Base-by-base conservation (phyloP, 2,888 invertebrate species). In the Nesidiocoris tenuis region DNA sequence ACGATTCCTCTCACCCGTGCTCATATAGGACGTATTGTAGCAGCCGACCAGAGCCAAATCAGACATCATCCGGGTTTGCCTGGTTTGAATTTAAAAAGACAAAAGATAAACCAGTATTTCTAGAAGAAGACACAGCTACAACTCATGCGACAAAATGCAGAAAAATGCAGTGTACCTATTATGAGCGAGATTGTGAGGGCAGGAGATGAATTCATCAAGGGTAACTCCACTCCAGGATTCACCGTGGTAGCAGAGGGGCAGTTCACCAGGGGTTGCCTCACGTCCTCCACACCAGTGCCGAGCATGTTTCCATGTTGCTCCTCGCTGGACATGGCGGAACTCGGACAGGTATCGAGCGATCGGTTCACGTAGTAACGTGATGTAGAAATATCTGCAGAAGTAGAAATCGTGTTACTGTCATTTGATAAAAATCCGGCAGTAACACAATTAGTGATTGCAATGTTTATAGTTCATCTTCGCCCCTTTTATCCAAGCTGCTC, bases 11-110 rank as follows among this genome's bases (percentile, higher is more conserved):
- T 94, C 93, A 17, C 82, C 82, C 12, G 87, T 85, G 67, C 87
- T 86, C 86, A 93, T 89, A 80, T 89, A 87, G 66, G 90, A 90
- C 80, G 89, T 91, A 83, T 98, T 95, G 86, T 99, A 99, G 86
- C 99, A 99, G 76, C 96, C 95, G 55, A 98, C 92, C 67, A 97
- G 87, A 76, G 94, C 93, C 79, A 99, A 87, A 86, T 99, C 96
- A 17, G 98, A 95, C 82, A 99, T 84, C 99, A 99, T 99, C 80
- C 98, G 88, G 1, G 98, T 98, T 86, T 98, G 98, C 78, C 99
- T 82, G 75, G 25, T 76, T 75, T 70, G n/a, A n/a, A 63, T 18
- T 22, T 39, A 1, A 3, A 2, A 39, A n/a, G n/a, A n/a, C n/a
- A n/a, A n/a, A 16, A 16, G 17, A 17, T 61, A 17, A n/a, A n/a